Evolutionary conservation across 2,797 vertebrate genomes (phyloP), one percentile per base, ranked within the genome.

Genomic region (Enoplosus armatus): DNA sequence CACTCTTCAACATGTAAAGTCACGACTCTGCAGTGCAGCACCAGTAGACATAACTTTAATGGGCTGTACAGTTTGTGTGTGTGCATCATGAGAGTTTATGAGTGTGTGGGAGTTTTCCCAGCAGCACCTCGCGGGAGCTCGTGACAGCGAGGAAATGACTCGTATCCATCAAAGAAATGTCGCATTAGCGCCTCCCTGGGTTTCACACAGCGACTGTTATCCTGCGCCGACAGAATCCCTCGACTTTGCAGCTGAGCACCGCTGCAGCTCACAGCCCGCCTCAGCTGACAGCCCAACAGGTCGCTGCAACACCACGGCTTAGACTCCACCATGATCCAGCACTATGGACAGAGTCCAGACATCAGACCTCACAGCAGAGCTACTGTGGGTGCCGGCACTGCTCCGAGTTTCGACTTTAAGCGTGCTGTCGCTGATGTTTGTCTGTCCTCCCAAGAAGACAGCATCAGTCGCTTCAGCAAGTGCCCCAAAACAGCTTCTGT

Each of bases 81-180:
- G 54, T 50, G 73, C 33, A 4, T 47, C 6, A 24, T 18, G 33
- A 45, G 54, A 26, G 55, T 64, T 68, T 80, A 54, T n/a, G 59
- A 62, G 72, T 37, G 75, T 55, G 83, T 82, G 82, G 67, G 73
- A 59, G 77, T 87, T 85, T 64, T 43, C 22, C 22, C 59, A 74
- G 41, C 64, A 55, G 72, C 72, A 69, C 47, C 62, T 70, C 18
- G 2, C n/a, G 71, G 51, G 74, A 66, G 61, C 8, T 29, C 61
- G 81, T 63, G 59, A 41, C 72, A 74, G 79, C 3, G 11, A 84
- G 77, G 79, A 84, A 86, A 86, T 83, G 77, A 85, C 69, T 85
- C 12, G 39, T 69, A 87, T 87, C 84, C 24, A 69, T 89, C 85
- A 85, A 18, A 74, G 58, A 27, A 48, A 58, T 6, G 61, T 63